These are phyloP conservation scores for Micrastur ruficollis DNA, from an alignment of 2,797 vertebrate species.

Conservation along the genomic window DNA sequence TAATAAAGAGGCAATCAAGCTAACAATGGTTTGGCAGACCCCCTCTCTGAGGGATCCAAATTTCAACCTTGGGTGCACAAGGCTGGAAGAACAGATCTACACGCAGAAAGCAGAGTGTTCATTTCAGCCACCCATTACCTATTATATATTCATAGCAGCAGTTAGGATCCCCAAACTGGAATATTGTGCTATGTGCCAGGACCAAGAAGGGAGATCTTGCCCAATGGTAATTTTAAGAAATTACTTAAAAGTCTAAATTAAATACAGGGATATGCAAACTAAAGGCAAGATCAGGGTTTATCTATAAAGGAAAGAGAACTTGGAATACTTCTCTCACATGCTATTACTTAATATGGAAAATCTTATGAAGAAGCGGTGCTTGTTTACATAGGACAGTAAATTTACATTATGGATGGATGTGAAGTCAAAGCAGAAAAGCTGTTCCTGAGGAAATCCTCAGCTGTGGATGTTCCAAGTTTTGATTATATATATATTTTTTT, in stretches of 20 bases:
- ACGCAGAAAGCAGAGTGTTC: not conserved
- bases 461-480: not conserved
- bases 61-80: not conserved
- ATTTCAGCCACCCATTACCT: not conserved
- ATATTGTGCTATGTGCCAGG: not conserved
- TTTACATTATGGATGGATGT: not conserved
- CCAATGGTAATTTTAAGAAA: not conserved
- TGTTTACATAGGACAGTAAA: not conserved
- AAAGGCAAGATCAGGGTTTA: not conserved
- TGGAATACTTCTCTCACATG: not conserved
- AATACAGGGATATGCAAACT: not conserved
- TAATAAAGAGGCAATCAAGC: slow-evolving; percentile 15
- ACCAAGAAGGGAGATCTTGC: not conserved
- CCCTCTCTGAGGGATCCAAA: not conserved
- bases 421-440: not conserved
- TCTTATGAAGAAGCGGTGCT: not conserved
- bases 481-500: too few relatives aligned
- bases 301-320: not conserved
- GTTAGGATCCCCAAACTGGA: not conserved
- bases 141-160: not conserved
- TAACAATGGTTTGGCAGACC: slow-evolving; percentile 7
- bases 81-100: not conserved
- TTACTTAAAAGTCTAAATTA: not conserved
- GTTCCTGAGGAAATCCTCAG: not conserved
- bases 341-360: not conserved